phyloP scores from a whole-genome alignment of 2,797 vertebrate species.

The Fistularia tabacaria region DNA sequence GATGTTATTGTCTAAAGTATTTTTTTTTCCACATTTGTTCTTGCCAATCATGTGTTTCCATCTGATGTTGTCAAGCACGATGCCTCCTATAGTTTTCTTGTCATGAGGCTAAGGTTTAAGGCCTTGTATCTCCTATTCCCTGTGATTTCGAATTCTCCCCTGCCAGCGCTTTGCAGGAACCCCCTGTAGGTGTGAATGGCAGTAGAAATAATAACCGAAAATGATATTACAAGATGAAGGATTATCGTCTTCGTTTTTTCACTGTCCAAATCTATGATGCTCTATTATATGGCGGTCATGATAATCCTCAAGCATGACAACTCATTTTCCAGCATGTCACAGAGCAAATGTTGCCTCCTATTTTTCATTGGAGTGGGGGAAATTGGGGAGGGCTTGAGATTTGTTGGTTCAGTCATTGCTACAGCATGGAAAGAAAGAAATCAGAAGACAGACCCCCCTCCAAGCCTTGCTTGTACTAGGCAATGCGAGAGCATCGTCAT shows the following conservation, averaged over 20 bases:
- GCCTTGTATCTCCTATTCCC: too few species aligned
- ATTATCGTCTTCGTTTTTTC: neutral
- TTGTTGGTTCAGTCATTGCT: constrained; percentile 41
- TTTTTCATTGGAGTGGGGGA: constrained; percentile 20
- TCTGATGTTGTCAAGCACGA: too few species aligned
- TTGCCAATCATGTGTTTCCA: too few species aligned
- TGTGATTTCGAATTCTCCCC: too few species aligned
- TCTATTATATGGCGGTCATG: constrained; percentile 34
- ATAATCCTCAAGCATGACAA: constrained; percentile 36
- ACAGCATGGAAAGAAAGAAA: constrained; percentile 25
- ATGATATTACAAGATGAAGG: too few species aligned
- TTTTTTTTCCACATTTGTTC: too few species aligned
- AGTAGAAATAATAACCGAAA: too few species aligned
- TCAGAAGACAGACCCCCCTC: constrained; percentile 9
- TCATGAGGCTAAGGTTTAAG: too few species aligned
- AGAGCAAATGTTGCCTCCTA: constrained; percentile 39
- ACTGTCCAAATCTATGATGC: neutral
- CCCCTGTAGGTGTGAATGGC: too few species aligned
- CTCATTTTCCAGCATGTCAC: constrained; percentile 44
- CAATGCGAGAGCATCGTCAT: constrained; percentile 60
- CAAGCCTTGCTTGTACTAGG: constrained; percentile 22
- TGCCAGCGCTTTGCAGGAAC: too few species aligned
- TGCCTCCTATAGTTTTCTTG: too few species aligned
- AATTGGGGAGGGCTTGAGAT: constrained; percentile 15
- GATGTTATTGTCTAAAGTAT: too few species aligned